Evolutionary conservation across 92 coral and sea anemone species (phyloP), one percentile per base, ranked within the genome.

Genomic region (Phenganax marumi): DNA sequence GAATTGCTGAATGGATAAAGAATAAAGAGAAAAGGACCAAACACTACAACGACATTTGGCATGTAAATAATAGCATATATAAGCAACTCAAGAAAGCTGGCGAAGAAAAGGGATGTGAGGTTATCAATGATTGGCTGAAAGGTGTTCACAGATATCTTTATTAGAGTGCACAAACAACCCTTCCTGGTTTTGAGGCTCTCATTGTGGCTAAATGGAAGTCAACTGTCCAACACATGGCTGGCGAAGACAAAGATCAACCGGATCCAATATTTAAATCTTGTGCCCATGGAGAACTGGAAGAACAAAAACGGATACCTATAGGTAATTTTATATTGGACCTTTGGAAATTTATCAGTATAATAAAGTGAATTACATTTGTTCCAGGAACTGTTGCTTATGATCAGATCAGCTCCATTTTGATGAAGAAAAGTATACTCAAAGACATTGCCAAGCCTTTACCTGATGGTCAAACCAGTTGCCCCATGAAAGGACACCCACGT

Each of bases 1-100:
- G 73, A 22, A 61, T 79, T 79, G 84, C 84, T 16, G 64, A 63
- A 47, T 79, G 84, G 84, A 79, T 79, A 52, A 63, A 58, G 24
- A 55, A 22, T 12, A 22, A 79, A 33, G 47, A 61, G 8, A 79
- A 61, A 61, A 46, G 21, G 52, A 79, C 84, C 19, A 63, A 61
- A 43, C 84, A 61, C 58, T 52, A 22, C 24, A 55, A 62, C 46
- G 84, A 79, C 51, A 79, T 61, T 16, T 79, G 84, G 84, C 84
- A 79, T 69, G 84, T 79, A 62, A 62, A 62, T 62, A 62, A 62
- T 13, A 62, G 68, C 18, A 62, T 62, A 7, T n/a, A 62, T 39
- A 62, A 62, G 68, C 46, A 62, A 62, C 68, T 62, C 12, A 62
- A 26, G 43, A 62, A 62, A 62, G 68, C 26, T 5, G 18, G 68